Conservation (phyloP, 1,140 invertebrate genomes). For the Aphelenchoides fujianensis region DNA sequence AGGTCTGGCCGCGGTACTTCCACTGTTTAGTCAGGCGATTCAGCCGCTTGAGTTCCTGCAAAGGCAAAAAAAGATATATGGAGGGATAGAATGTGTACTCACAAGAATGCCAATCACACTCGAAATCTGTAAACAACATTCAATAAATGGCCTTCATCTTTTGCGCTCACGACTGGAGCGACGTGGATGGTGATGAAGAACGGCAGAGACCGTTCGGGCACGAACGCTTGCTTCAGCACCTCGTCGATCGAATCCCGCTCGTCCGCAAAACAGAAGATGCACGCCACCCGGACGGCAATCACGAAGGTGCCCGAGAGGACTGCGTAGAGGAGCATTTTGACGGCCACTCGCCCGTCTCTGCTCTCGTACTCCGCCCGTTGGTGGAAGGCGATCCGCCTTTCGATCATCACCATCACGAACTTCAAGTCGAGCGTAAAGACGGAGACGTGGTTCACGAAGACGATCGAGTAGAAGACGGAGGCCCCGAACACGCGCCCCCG, state of each 20-base stretch:
- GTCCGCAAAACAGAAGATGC: too few relatives aligned
- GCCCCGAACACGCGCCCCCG: neutral
- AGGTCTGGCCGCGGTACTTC: neutral
- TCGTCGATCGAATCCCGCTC: too few relatives aligned
- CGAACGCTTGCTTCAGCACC: too few relatives aligned
- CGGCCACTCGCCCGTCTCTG: neutral
- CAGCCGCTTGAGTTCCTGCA: neutral
- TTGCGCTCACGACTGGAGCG: neutral
- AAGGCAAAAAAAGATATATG: neutral
- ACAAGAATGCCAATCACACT: neutral
- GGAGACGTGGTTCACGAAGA: neutral
- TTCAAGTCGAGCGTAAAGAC: constrained; percentile 2
- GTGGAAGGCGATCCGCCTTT: constrained; percentile 4
- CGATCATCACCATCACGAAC: constrained; percentile 6
- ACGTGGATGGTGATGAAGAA: constrained; percentile 2
- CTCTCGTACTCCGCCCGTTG: neutral
- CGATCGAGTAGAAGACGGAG: neutral
- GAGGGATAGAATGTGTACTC: neutral
- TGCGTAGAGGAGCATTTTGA: neutral
- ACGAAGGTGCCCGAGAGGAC: too few relatives aligned
- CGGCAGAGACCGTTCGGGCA: neutral
- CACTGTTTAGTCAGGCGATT: neutral
- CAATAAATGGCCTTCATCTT: too few relatives aligned
- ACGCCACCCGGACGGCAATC: too few relatives aligned
- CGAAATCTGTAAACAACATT: too few relatives aligned